Base-by-base conservation (phyloP, 92 coral and sea anemone genomes). In the Parazoanthus swiftii region DNA sequence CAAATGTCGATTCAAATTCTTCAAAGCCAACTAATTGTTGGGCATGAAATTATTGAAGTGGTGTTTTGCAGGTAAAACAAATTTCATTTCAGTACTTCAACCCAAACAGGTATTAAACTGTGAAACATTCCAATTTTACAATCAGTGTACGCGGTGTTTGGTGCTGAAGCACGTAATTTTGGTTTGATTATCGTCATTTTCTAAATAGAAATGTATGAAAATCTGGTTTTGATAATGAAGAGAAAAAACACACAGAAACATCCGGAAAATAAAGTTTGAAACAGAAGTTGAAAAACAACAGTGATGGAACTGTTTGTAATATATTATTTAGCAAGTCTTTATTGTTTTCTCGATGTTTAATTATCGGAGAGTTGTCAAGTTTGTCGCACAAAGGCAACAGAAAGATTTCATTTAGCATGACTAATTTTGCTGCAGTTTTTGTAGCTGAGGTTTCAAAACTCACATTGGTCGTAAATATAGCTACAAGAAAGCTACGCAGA, bases 271-370 rank as follows among this genome's bases (percentile, higher is more conserved):
- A 29, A 8, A 50, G 44, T 84, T 50, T 15, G 37, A 46, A 84
- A 56, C 87, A 84, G 79, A 48, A 70, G 72, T 84, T 67, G 77
- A 20, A 48, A 71, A 67, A 51, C 77, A 54, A 48, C 80, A 38
- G 51, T 39, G 26, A 37, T 76, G 51, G 46, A 18, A 74, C 79
- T 72, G 87, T 84, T 71, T 38, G 87, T 73, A 71, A 84, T 84
- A 71, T 84, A 84, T 84, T 84, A 84, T 84, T 84, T 84, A 84
- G 87, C 48, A n/a, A 71, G 46, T 44, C 50, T 68, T 84, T 48
- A 84, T 84, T 84, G 79, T 84, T 70, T 84, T 58, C 70, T 83
- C 66, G 63, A 72, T 29, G 63, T 84, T 84, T 84, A 84, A 84
- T 84, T 84, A 71, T 46, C 2, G 44, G 87, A 70, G 79, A 44